phyloP scores from a whole-genome alignment of 2,797 vertebrate genomes.

The Diplodus sargus region DNA sequence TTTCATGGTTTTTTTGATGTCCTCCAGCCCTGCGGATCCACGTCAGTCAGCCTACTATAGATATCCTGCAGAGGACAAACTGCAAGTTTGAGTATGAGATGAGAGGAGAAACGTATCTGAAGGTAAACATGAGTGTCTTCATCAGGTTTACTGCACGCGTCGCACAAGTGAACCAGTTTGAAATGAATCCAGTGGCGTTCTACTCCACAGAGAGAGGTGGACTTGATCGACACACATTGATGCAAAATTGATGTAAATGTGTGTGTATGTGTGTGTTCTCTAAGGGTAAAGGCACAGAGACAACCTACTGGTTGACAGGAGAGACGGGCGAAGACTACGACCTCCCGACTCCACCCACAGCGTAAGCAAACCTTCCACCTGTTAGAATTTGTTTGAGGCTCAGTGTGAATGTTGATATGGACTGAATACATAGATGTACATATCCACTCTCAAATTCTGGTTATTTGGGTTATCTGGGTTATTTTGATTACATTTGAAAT shows the following conservation, averaged over 20 bases:
- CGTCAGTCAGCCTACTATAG: constrained; percentile 91
- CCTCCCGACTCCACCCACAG: constrained; percentile 92
- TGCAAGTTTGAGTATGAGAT: constrained; percentile 92
- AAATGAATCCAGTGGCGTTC: neutral
- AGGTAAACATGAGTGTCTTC: constrained; percentile 79
- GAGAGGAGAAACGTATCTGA: constrained; percentile 93
- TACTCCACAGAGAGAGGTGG: neutral
- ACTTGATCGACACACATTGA: neutral
- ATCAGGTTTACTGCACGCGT: fast-evolving
- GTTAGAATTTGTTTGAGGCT: neutral
- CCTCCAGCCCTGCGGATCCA: constrained; percentile 93
- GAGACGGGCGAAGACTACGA: constrained; percentile 88
- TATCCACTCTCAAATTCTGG: no score
- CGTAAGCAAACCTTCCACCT: constrained; percentile 83
- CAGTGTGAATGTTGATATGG: no score
- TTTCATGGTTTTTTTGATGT: constrained; percentile 5
- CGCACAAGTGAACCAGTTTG: neutral
- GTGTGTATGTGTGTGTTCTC: constrained; percentile 16
- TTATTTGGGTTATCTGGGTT: no score
- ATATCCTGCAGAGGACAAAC: constrained; percentile 92
- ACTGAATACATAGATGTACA: no score
- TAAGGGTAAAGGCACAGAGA: constrained; percentile 94
- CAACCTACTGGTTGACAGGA: constrained; percentile 96
- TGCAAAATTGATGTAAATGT: neutral
- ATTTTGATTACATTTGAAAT: no score